Evolutionary conservation across 2,113 vertebrate genomes (phyloP).

Genomic region (Catharus minimus): DNA sequence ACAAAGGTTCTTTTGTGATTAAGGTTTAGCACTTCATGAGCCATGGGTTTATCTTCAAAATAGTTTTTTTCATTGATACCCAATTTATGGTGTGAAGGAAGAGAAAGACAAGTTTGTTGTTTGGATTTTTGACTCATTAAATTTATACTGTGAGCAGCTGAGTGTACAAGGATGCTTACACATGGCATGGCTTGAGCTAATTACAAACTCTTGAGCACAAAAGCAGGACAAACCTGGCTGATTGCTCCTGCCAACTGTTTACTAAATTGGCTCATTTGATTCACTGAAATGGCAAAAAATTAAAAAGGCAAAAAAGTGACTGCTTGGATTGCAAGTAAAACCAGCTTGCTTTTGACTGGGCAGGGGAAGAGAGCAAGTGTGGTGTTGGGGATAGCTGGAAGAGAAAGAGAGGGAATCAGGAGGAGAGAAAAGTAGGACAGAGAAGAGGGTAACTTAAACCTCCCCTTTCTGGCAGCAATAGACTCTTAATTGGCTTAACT

Average conservation of each 20-base stretch:
- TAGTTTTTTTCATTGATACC: not conserved
- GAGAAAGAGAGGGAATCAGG: not conserved
- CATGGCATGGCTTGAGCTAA: not conserved
- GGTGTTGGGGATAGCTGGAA: not conserved
- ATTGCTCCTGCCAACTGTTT: not conserved
- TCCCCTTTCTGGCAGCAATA: not conserved
- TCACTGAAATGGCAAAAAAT: not conserved
- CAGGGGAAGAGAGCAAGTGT: not conserved
- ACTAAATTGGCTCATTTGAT: not conserved
- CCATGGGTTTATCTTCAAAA: not conserved
- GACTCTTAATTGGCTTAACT: not conserved
- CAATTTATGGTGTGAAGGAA: not conserved
- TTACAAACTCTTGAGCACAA: not conserved
- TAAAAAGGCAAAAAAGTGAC: not conserved
- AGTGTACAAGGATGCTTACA: not conserved
- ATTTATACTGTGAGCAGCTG: not conserved
- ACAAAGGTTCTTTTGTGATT: constrained; percentile 29
- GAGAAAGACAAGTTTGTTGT: not conserved
- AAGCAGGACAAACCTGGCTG: not conserved
- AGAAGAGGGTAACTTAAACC: not conserved
- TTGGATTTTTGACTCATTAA: constrained; percentile 8
- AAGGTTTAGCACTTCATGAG: not conserved
- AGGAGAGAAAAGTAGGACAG: not conserved
- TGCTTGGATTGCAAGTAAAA: not conserved
- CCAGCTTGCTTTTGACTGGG: not conserved